Base-by-base conservation (phyloP, 2,113 vertebrate species). In the Oncorhynchus tshawytscha region DNA sequence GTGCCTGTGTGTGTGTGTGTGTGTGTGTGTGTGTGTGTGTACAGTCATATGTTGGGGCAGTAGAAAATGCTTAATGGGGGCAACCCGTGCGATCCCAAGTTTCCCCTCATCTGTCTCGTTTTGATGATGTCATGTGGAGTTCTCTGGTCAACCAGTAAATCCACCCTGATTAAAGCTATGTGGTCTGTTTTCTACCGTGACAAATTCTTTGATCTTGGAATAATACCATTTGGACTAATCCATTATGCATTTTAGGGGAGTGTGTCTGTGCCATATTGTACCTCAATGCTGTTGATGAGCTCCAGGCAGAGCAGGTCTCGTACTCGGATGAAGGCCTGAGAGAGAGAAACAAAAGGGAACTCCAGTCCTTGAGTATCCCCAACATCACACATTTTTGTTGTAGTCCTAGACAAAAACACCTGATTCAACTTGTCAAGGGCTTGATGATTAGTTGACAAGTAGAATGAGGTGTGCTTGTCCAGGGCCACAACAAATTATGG, bases 211-310 rank as follows among this genome's bases (percentile, higher is more conserved):
- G 25, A 76, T 68, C 51, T 48, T 71, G 31, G 39, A 12, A 29
- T 57, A 31, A 5, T 45, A 59, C 2, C 27, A 15, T 62, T 67
- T 13, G 5, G 1, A 31, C 39, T 4, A 11, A 22, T 34, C 49
- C 31, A 24, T 16, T 67, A 39, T 45, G 0, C 24, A 3, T 16
- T 45, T 7, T 24, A 49, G 2, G 64, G 15, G 20, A 76, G n/a
- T 4, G 39, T 45, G 59, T 62, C n/a, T 87, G 95, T 95, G 99
- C 97, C 95, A 98, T 97, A 72, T 22, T 87, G 95, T 95, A 99
- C 97, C 95, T 99, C 97, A 72, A 98, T 98, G 89, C 92, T 97
- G 89, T 90, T 96, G 91, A 99, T 98, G 90, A 99, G 86, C 73
- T 99, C 97, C 81, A 99, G 88, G 85, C 98, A 99, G 4, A 96